Percentiles rank a stretch among this genome's conserved stretches.
Conservation (phyloP, 2,797 vertebrate species). For the Anabacerthia variegaticeps region DNA sequence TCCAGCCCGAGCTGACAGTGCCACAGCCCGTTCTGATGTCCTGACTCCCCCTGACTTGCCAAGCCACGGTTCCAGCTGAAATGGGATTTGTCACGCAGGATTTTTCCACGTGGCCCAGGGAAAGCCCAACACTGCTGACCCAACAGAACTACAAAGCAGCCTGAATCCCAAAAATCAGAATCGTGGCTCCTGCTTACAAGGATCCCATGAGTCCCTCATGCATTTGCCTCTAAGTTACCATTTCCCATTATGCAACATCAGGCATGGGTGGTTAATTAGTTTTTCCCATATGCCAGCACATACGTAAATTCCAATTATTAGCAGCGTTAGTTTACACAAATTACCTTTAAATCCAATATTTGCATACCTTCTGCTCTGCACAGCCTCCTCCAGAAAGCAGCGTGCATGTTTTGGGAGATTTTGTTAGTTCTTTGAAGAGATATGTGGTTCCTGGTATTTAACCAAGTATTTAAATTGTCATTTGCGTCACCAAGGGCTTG, state of each 20-base stretch:
- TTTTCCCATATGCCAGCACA: neutral
- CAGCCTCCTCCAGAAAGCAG: neutral
- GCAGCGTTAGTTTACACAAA: conserved; percentile 3
- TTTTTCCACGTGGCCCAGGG: neutral
- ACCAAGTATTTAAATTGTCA: neutral
- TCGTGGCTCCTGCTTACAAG: neutral
- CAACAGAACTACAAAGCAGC: neutral
- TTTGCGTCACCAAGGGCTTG: neutral
- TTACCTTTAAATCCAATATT: conserved; percentile 36
- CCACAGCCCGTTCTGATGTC: neutral
- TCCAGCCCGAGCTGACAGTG: neutral
- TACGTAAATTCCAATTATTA: conserved; percentile 26
- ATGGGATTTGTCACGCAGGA: neutral
- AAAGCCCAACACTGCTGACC: neutral
- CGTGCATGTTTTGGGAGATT: neutral
- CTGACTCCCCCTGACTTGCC: neutral
- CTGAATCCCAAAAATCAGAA: neutral
- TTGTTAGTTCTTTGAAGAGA: neutral
- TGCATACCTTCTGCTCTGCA: neutral
- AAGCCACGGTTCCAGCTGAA: neutral
- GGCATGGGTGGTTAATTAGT: conserved; percentile 8
- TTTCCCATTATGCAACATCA: neutral
- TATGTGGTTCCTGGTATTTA: neutral
- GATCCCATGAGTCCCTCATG: neutral
- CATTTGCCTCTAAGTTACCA: neutral